These are phyloP conservation scores for Ecliptopera silaceata DNA, from an alignment of 2,888 invertebrate genomes.

Conservation along the genomic window DNA sequence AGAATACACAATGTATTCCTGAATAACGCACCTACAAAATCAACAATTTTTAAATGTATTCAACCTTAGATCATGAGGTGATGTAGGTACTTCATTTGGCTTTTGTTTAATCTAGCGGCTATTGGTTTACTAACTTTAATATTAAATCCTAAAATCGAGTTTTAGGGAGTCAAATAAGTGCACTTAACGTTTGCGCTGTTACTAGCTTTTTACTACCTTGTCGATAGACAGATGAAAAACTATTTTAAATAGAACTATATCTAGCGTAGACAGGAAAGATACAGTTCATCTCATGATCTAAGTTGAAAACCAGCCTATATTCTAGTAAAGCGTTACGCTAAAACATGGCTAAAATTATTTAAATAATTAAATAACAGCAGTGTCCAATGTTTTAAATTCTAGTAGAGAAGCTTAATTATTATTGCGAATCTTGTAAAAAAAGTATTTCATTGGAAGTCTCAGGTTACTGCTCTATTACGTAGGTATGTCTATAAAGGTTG, in stretches of 20 bases:
- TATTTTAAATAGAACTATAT: neutral
- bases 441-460: slow-evolving; percentile 65
- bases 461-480: slow-evolving; percentile 46
- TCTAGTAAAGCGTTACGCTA: slow-evolving; percentile 50
- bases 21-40: slow-evolving; percentile 49
- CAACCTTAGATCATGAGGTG: slow-evolving; percentile 42
- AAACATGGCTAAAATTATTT: slow-evolving; percentile 31
- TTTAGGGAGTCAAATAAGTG: slow-evolving; percentile 8
- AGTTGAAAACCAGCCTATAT: slow-evolving; percentile 36
- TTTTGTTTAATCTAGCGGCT: neutral
- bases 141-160: neutral
- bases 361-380: slow-evolving; percentile 35
- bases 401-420: slow-evolving; percentile 49
- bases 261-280: neutral
- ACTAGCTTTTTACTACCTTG: neutral
- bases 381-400: slow-evolving; percentile 30
- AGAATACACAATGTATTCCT: slow-evolving; percentile 43
- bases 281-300: slow-evolving; percentile 28
- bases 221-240: neutral
- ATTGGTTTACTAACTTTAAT: neutral
- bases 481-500: slow-evolving; percentile 26
- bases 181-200: slow-evolving; percentile 9
- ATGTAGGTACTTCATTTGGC: neutral
- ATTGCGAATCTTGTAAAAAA: slow-evolving; percentile 55
- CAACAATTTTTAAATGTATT: slow-evolving; percentile 32